Evolutionary conservation across 2,113 vertebrate species (phyloP).

Genomic region (Rafetus swinhoei): DNA sequence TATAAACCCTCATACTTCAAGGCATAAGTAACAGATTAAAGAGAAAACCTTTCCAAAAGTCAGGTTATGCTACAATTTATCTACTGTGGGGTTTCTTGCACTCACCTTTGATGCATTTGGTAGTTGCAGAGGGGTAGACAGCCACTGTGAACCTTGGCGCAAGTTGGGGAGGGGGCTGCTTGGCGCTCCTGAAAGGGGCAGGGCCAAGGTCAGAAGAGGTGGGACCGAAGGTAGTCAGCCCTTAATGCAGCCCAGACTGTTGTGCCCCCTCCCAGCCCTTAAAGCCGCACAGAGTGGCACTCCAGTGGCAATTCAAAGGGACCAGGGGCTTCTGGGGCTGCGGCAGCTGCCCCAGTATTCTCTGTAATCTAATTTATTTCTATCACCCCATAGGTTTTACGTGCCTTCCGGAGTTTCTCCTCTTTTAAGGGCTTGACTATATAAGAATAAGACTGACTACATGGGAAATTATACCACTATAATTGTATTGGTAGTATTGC

Average conservation of each 20-base stretch:
- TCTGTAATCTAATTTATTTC: background rate
- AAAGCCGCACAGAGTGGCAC: too few relatives aligned
- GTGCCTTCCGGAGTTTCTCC: too few relatives aligned
- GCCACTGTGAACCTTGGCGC: too few relatives aligned
- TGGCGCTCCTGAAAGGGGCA: too few relatives aligned
- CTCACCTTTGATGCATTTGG: background rate
- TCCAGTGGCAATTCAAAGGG: too few relatives aligned
- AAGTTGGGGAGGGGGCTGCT: too few relatives aligned
- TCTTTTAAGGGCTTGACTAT: background rate
- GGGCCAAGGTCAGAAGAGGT: too few relatives aligned
- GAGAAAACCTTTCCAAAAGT: background rate
- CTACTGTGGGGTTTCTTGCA: background rate
- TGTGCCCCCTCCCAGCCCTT: too few relatives aligned
- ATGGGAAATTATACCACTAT: background rate
- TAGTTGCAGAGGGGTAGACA: too few relatives aligned
- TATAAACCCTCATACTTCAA: background rate
- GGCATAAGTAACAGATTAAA: background rate
- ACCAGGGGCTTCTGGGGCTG: too few relatives aligned
- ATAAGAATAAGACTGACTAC: background rate
- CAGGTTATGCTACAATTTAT: background rate
- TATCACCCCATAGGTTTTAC: background rate
- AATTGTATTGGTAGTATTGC: background rate
- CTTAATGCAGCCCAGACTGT: too few relatives aligned
- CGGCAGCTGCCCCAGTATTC: background rate
- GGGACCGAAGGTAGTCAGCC: too few relatives aligned